Base-by-base conservation (phyloP, 1,140 invertebrate species). In the Sitophilus oryzae region DNA sequence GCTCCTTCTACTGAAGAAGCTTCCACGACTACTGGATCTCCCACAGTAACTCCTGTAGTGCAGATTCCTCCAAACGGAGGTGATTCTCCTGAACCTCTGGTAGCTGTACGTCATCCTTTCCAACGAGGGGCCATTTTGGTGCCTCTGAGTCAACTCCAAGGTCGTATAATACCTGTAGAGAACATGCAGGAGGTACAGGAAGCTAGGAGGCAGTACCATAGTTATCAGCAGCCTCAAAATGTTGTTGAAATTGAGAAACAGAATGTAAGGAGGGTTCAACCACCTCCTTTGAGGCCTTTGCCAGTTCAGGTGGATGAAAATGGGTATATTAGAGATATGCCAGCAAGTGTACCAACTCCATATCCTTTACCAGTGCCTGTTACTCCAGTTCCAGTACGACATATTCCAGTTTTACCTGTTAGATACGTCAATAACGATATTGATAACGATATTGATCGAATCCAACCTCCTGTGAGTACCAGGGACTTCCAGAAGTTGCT, bases 401-500 rank as follows among this genome's bases (percentile, higher is more conserved):
- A 38, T 2, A 38, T 14, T 59, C 63, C 72, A 69, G 44, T 67
- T 57, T 23, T 60, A 67, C 57, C 56, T 18, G 21, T 36, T 15
- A 35, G 44, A 49, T 61, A 68, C 40, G 15, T 58, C n/a, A 34
- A 57, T 21, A 61, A 64, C 16, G 58, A 60, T 30, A 22, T 56
- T 8, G 22, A 63, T n/a, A 62, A 66, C 37, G 64, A 65, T 34
- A 63, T 70, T 18, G 66, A 71, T 18, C 46, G 58, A 30, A 70
- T 72, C 19, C 64, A 68, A 54, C 69, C 70, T 11, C 79, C 79
- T 22, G 78, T 80, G 1, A 79, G 77, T 61, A 79, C 77, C 2
- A 74, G 73, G 67, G 79, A 81, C 62, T 74, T 81, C 37, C 77
- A 78, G 64, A 71, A 73, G 38, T 69, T 81, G 35, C 68, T 81